Conservation (phyloP, 2,113 vertebrate species). For the Ailuropoda melanoleuca region DNA sequence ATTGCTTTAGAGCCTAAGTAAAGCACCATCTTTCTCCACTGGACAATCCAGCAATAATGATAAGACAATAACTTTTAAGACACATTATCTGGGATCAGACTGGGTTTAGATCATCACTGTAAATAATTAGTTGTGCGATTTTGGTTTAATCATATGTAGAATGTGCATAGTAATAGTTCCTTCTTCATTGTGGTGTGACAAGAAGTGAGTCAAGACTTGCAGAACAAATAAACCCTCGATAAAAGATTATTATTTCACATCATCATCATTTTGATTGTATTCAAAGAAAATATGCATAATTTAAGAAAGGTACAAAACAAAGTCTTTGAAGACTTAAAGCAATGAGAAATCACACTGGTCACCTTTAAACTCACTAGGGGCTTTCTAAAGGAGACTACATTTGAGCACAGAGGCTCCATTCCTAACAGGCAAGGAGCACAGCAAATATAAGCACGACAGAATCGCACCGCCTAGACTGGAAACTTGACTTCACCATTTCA, state of each 20-base stretch:
- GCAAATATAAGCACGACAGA: accelerated
- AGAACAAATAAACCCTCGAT: not conserved
- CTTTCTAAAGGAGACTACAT: not conserved
- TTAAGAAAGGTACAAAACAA: not conserved
- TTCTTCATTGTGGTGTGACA: not conserved
- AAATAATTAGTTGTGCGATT: not conserved
- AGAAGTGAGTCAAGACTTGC: not conserved
- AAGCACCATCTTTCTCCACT: not conserved
- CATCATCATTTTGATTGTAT: not conserved
- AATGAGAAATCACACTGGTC: not conserved
- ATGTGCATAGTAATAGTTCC: not conserved
- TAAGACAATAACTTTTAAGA: not conserved
- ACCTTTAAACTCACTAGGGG: not conserved
- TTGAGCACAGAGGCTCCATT: not conserved
- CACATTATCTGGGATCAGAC: not conserved
- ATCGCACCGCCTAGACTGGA: not conserved
- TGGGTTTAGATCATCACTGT: not conserved
- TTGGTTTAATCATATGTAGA: not conserved
- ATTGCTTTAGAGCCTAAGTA: not conserved
- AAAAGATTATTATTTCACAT: not conserved
- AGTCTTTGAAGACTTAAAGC: not conserved
- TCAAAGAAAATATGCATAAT: not conserved
- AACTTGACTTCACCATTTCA: not conserved
- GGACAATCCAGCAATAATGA: not conserved
- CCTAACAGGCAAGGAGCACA: not conserved